Base-by-base conservation (phyloP, 2,888 invertebrate species). In the Scaptomyza caliginosa region DNA sequence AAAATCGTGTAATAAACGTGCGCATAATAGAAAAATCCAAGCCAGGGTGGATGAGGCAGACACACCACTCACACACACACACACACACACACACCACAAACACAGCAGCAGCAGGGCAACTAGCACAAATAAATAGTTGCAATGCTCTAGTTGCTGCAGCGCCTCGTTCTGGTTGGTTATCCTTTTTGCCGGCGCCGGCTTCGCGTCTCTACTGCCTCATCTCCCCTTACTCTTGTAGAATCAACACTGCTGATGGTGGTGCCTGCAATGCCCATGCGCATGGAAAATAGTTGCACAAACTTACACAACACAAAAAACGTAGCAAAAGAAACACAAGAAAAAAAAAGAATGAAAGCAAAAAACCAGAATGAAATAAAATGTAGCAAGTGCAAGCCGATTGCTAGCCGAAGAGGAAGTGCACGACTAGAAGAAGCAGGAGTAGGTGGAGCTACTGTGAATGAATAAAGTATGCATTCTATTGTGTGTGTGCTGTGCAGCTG, bases 241-340 rank as follows among this genome's bases (percentile, higher is more conserved):
- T 43, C 34, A 45, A 26, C 39, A 38, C 6, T 69, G 79, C 66
- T 80, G 77, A 79, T 81, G 79, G 67, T 80, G 77, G 81, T 81
- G 84, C 82, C 75, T 78, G 67, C 71, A 74, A 67, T 85, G 85
- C 84, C 82, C 86, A 85, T 85, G 85, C 85, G 85, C 85, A 85
- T 82, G 85, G 82, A 86, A 85, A 84, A 84, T 82, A 84, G 82
- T 81, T 77, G 71, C 82, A 83, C 80, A 79, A 81, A 82, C 77
- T 77, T 70, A 77, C 76, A 82, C 76, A 82, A 55, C 55, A 62
- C 56, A 66, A 59, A 40, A 38, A 30, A 26, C n/a, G n/a, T n/a
- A n/a, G n/a, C n/a, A 48, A 49, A 67, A 67, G 48, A 67, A 55
- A 63, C 54, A 65, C 48, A 58, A 50, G n/a, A 56, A 56, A n/a